Base-by-base conservation (phyloP, 2,113 vertebrate genomes). In the Cettia cetti region DNA sequence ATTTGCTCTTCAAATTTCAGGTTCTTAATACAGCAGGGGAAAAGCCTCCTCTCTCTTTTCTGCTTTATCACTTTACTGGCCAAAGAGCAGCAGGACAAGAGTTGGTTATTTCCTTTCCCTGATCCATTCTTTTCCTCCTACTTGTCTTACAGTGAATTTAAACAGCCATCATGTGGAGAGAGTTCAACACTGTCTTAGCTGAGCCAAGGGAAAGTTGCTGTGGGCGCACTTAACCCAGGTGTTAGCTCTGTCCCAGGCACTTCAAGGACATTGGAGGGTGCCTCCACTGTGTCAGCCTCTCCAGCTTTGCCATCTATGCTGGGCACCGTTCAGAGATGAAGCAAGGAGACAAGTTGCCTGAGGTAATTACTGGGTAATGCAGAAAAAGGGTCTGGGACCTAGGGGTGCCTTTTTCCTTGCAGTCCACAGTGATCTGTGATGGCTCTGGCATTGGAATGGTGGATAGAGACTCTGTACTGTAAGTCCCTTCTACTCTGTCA, bases 1-100 rank as follows among this genome's bases (percentile, higher is more conserved):
- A 63, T 89, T 79, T 91, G 35, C 64, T 94, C 47, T 96, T 92
- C 79, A 31, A 50, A 69, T 94, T 91, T 69, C 66, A 70, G 53
- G 57, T 85, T 93, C 92, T 92, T 91, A 81, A 79, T 66, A 75
- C 10, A 1, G 77, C 1, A 0, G 20, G 15, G 26, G 17, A 61
- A 89, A 93, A 95, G 35, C 31, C 13, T 85, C 19, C 33, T 87
- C 50, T 37, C 57, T 82, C 56, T 86, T 85, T 88, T 86, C 70
- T 53, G 82, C 30, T 80, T 93, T 95, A 86, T 91, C 91, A 27
- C 61, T 92, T 93, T 39, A 76, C 47, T 57, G 65, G 28, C 71
- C 77, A 75, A 94, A 92, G 49, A 94, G 60, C 80, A 93, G 49
- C n/a, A 88, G 75, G 81, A 77, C 79, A 72, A 64, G 54, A 39